Base-by-base conservation (phyloP, 2,888 invertebrate species). In the Lochmaea crataegi region DNA sequence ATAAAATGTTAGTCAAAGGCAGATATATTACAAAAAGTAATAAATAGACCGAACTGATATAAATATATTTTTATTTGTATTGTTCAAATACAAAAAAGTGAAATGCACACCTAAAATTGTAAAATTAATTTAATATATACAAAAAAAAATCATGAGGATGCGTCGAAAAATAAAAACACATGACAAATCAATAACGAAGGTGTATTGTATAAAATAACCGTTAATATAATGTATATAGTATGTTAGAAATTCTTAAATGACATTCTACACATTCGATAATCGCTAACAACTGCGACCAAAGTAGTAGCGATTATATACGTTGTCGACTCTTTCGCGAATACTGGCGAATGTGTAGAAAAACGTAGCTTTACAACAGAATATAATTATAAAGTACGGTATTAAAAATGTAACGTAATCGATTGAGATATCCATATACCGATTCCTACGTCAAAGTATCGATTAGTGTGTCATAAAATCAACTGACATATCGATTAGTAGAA, bases 71-170 rank as follows among this genome's bases (percentile, higher is more conserved):
- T 80, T 79, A 78, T 78, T 80, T 79, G 79, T 80, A 80, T 79
- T 76, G 69, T 76, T 76, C 65, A 77, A 80, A 81, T 80, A 81
- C 80, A 80, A 80, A 80, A n/a, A 77, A 60, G 75, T 71, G 71
- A 80, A 80, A 80, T 81, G 81, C 81, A 81, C 81, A 81, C 80
- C 77, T 79, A 78, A 69, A 74, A 78, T 76, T 78, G 75, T 79
- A 80, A 78, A 79, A 79, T 78, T 75, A 80, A 77, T 74, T 73
- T 75, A 77, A 65, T 75, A 75, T 77, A 65, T 74, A 77, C 77
- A 77, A 68, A 74, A 71, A 71, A 65, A 61, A 75, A 60, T 63
- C 51, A 66, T 57, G 51, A 60, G 71, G 71, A 60, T 53, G 22
- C 12, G 26, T 42, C 42, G 10, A 42, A 66, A n/a, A n/a, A 38